Base-by-base conservation (phyloP, 2,113 vertebrate genomes). In the Gobio gobio region DNA sequence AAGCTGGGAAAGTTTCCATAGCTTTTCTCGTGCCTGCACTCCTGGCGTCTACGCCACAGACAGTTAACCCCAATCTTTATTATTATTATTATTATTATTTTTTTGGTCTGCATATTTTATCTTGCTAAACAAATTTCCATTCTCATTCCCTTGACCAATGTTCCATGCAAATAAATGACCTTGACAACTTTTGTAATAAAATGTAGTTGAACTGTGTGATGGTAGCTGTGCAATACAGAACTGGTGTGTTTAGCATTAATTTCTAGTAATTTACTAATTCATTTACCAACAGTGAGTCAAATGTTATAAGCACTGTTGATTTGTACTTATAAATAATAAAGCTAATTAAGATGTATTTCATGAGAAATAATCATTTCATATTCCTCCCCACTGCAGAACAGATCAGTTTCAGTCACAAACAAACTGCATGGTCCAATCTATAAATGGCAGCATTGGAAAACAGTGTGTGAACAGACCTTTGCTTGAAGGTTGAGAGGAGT, bases 381-480 rank as follows among this genome's bases (percentile, higher is more conserved):
- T 89, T 87, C 78, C 89, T 51, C 78, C 43, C 56, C 43, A 45
- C 47, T 59, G 59, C 70, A 77, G 78, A 78, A 78, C 73, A 86
- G 83, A 75, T 6, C 29, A 85, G 78, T 77, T 85, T 74, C 86
- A 76, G 80, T 79, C 83, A 88, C 89, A 90, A 83, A 89, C 84
- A 91, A 89, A 88, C 87, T 87, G 87, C 86, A 83, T 80, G 84
- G 83, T 89, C 80, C 22, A 75, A 73, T 91, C 91, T 94, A 94
- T 93, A 92, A 94, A 94, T 92, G 91, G 91, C 89, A 91, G 86
- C 89, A 87, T 86, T 91, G 91, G 92, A 94, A 83, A 91, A 91
- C 87, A 91, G 92, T 92, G 91, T 93, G 91, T 91, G 92, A 93
- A 82, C 77, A 87, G 87, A 92, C 88, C 90, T 92, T 92, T 93